phyloP scores from a whole-genome alignment of 1,140 invertebrate genomes.

The Panagrolaimus sp. region DNA sequence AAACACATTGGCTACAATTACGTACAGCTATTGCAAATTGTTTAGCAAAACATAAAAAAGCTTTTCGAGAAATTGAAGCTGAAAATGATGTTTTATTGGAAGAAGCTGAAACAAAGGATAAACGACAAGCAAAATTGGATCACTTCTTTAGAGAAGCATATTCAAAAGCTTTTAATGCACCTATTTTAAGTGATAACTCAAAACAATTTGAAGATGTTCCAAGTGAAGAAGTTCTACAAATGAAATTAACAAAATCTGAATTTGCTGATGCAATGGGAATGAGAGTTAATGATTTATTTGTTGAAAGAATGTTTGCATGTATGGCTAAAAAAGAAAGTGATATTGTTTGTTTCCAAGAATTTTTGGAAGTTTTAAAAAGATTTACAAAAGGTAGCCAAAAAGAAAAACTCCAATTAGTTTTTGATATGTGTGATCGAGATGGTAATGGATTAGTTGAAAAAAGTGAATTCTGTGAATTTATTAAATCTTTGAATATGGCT shows the following conservation, averaged over 20 bases:
- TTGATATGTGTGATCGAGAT: conserved; percentile 97
- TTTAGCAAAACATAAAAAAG: conserved; percentile 26
- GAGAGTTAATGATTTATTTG: conserved; percentile 89
- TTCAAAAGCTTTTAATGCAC: conserved; percentile 62
- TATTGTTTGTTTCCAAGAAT: conserved; percentile 84
- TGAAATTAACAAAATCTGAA: conserved; percentile 76
- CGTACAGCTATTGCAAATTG: conserved; percentile 59
- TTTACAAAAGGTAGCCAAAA: conserved; percentile 73
- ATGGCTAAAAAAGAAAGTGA: conserved; percentile 73
- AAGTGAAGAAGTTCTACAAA: conserved; percentile 41
- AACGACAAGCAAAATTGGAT: conserved; percentile 83
- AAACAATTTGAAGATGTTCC: conserved; percentile 31
- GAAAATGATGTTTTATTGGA: conserved; percentile 78
- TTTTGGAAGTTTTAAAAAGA: conserved; percentile 72
- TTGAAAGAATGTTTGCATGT: conserved; percentile 97
- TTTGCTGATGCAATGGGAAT: conserved; percentile 94
- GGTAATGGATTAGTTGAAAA: conserved; percentile 90
- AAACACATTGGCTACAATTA: conserved; percentile 76
- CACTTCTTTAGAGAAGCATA: conserved; percentile 98
- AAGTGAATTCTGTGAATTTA: conserved; percentile 81
- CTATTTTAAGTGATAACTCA: conserved; percentile 37
- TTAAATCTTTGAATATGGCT: conserved; percentile 56
- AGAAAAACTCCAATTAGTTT: conserved; percentile 90
- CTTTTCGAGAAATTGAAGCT: conserved; percentile 56
- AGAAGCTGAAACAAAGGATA: conserved; percentile 88